Evolutionary conservation across 2,888 invertebrate species (phyloP).

Genomic region (Ormyrus rosae): DNA sequence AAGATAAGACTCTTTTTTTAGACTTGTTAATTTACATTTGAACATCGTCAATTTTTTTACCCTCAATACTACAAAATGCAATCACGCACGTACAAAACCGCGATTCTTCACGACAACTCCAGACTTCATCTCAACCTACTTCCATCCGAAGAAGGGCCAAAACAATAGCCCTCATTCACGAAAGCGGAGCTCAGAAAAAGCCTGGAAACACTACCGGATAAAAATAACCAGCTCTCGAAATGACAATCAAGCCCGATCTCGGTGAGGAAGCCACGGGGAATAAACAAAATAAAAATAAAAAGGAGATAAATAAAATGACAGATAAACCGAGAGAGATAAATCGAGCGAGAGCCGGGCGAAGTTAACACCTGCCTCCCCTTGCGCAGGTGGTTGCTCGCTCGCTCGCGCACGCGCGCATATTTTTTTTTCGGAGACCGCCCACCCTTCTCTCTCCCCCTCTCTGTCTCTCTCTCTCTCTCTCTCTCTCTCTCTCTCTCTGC

Average conservation of each 20-base stretch:
- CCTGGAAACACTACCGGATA: background rate
- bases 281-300: background rate
- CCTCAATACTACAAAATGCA: no score
- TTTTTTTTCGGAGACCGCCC: constrained; percentile 26
- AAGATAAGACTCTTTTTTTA: no score
- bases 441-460: constrained; percentile 6
- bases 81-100: no score
- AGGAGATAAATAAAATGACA: constrained; percentile 40
- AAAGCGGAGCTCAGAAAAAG: background rate
- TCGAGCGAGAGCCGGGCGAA: constrained; percentile 37
- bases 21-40: no score
- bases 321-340: constrained; percentile 52
- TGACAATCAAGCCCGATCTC: background rate
- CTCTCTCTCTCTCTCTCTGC: background rate
- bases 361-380: constrained; percentile 54
- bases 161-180: no score
- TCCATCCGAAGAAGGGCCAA: no score
- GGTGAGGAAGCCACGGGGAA: no score
- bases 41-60: no score
- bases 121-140: no score
- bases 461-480: background rate
- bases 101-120: no score
- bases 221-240: background rate
- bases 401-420: constrained; percentile 8
- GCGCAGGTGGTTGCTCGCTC: constrained; percentile 38